These are phyloP conservation scores for Drosophila lacicola DNA, from an alignment of 2,888 invertebrate species.

Conservation along the genomic window DNA sequence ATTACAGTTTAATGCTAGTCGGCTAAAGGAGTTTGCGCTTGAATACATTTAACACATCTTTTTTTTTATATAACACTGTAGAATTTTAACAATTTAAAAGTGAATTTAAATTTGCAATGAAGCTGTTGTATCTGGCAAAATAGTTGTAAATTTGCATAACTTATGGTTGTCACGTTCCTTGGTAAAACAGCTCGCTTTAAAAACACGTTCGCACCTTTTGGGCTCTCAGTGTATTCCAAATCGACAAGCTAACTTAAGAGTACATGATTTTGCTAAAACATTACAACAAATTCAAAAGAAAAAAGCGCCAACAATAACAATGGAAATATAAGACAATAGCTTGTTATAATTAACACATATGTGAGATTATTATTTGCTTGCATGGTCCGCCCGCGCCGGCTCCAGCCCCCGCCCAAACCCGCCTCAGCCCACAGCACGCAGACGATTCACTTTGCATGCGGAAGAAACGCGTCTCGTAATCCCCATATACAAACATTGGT, in stretches of 20 bases:
- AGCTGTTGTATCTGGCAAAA: too few species aligned
- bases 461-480: conserved; percentile 32
- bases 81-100: too few species aligned
- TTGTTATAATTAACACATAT: conserved; percentile 44
- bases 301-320: conserved; percentile 5
- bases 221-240: not conserved
- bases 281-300: conserved; percentile 9
- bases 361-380: conserved; percentile 30
- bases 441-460: conserved; percentile 34
- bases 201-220: too few species aligned
- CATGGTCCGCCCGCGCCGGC: conserved; percentile 1
- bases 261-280: conserved; percentile 17
- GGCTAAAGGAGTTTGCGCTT: too few species aligned
- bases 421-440: conserved; percentile 3
- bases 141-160: too few species aligned
- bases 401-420: not conserved
- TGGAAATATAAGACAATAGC: conserved; percentile 27
- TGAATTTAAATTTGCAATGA: too few species aligned
- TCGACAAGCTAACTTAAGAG: not conserved
- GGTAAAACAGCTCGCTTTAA: too few species aligned
- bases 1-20: too few species aligned
- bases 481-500: conserved; percentile 9
- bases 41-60: too few species aligned
- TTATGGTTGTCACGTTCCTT: too few species aligned
- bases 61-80: too few species aligned